Evolutionary conservation across 1,140 invertebrate genomes (phyloP).

Genomic region (Eumaeus atala): DNA sequence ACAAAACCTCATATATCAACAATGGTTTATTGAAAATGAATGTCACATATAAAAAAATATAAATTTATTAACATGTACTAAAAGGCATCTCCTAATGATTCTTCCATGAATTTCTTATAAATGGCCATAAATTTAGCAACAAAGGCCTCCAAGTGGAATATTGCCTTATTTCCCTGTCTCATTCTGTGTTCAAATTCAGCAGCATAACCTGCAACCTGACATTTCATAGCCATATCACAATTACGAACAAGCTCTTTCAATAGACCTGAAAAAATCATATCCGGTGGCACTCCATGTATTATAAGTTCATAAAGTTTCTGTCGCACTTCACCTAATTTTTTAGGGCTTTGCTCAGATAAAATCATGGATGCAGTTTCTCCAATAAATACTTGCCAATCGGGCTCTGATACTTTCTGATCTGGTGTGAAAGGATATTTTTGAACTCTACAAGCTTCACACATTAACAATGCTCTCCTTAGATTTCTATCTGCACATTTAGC

Average conservation of each 20-base stretch:
- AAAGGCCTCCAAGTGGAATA: conserved; percentile 98
- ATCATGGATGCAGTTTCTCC: conserved; percentile 91
- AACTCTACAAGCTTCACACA: conserved; percentile 95
- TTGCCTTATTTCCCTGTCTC: conserved; percentile 92
- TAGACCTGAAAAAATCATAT: conserved; percentile 94
- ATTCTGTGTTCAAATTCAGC: conserved; percentile 93
- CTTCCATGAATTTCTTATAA: conserved; percentile 90
- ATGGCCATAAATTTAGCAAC: conserved; percentile 96
- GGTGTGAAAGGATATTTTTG: conserved; percentile 92
- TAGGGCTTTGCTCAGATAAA: conserved; percentile 90
- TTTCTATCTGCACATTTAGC: conserved; percentile 90
- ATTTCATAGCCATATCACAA: conserved; percentile 93
- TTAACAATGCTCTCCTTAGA: conserved; percentile 93
- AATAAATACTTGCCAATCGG: conserved; percentile 96
- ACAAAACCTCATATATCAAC: too few relatives aligned
- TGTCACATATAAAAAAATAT: neutral
- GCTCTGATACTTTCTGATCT: conserved; percentile 88
- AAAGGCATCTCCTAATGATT: conserved; percentile 68
- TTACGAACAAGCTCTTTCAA: conserved; percentile 89
- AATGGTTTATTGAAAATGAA: too few relatives aligned
- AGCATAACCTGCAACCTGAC: conserved; percentile 87
- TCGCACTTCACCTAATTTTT: conserved; percentile 88
- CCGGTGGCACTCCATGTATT: conserved; percentile 94
- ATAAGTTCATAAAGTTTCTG: conserved; percentile 94
- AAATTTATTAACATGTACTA: conserved; percentile 23